A percentile compares a stretch with the other conserved stretches of the same genome.
phyloP scores from a whole-genome alignment of 2,888 invertebrate species.

The Strigamia maritima region DNA sequence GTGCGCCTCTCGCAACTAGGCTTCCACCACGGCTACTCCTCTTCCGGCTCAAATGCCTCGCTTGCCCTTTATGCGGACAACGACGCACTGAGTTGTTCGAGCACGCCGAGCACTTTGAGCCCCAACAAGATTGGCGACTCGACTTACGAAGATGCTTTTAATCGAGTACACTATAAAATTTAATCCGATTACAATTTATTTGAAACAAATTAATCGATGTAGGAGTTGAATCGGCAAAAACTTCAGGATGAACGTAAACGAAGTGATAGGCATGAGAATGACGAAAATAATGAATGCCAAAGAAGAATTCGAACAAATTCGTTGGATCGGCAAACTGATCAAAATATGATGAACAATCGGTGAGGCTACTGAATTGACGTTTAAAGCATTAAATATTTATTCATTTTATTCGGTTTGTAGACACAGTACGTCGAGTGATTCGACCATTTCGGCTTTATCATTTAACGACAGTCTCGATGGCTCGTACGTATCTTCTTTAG shows the following conservation, averaged over 20 bases:
- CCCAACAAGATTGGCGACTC: constrained; percentile 47
- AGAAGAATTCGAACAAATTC: not conserved
- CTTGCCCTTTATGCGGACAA: not conserved
- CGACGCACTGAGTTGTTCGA: constrained; percentile 50
- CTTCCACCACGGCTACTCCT: not conserved
- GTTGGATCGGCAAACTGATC: not conserved
- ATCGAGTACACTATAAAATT: not conserved
- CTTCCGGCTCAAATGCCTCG: not conserved
- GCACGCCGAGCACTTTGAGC: constrained; percentile 56
- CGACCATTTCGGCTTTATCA: not conserved
- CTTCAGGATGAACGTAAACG: not conserved
- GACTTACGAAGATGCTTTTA: not conserved
- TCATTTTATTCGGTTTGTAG: not conserved
- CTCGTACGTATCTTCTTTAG: not conserved
- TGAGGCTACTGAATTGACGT: not conserved
- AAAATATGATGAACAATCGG: not conserved
- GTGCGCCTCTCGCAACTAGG: constrained; percentile 9
- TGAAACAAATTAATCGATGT: not conserved
- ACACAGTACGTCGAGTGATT: not conserved
- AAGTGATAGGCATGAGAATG: not conserved
- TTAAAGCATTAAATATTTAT: not conserved
- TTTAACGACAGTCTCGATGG: not conserved
- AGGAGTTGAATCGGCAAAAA: constrained; percentile 7
- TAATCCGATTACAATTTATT: not conserved
- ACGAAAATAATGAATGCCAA: not conserved